These are phyloP conservation scores for Mareca penelope DNA, from an alignment of 2,797 vertebrate genomes.

Conservation along the genomic window DNA sequence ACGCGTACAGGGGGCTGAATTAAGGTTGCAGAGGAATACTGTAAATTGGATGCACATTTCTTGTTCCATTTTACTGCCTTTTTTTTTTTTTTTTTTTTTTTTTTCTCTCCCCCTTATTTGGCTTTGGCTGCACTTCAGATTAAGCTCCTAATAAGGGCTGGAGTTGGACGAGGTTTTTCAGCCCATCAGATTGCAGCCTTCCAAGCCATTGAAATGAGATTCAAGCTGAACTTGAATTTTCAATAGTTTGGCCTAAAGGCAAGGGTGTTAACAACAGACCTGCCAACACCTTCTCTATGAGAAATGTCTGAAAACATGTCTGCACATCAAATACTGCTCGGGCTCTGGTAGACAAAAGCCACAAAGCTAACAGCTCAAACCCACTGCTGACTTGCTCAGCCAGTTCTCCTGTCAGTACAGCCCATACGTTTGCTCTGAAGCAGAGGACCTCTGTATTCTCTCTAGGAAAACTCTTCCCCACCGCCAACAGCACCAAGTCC, in stretches of 20 bases:
- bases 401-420: neutral
- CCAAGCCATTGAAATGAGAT: conserved; percentile 60
- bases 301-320: conserved; percentile 55
- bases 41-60: conserved; percentile 69
- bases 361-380: conserved; percentile 29
- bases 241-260: conserved; percentile 66
- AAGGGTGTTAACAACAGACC: conserved; percentile 66
- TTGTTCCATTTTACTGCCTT: conserved; percentile 48
- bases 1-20: neutral
- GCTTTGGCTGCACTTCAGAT: conserved; percentile 52
- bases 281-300: conserved; percentile 61
- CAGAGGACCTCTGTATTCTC: neutral
- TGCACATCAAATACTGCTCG: conserved; percentile 32
- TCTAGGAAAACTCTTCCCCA: conserved; percentile 11
- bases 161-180: conserved; percentile 45
- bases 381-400: neutral
- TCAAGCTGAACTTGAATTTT: conserved; percentile 68
- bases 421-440: neutral
- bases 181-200: conserved; percentile 60
- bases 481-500: neutral
- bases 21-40: conserved; percentile 51
- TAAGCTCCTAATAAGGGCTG: conserved; percentile 69
- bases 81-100: neutral
- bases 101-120: neutral
- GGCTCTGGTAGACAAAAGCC: conserved; percentile 59